Conservation (phyloP, 2,888 invertebrate genomes). For the Oscheius sp. region DNA sequence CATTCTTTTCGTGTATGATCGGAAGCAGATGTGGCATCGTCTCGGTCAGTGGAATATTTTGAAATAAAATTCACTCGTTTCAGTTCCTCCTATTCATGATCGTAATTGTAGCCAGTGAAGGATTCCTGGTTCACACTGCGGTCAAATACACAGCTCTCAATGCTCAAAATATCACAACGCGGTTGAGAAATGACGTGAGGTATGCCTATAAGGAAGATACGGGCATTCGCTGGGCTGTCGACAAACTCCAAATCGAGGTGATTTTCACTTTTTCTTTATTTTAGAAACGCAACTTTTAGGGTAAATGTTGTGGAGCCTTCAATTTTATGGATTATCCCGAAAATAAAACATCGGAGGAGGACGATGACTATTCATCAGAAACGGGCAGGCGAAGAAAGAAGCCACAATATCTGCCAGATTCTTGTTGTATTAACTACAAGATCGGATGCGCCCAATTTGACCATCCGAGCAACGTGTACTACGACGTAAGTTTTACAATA, state of each 20-base stretch:
- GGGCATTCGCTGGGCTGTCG: slow-evolving; percentile 18
- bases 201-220: background rate
- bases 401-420: slow-evolving; percentile 52
- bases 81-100: background rate
- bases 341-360: slow-evolving; percentile 32
- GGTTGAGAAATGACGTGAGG: slow-evolving; percentile 5
- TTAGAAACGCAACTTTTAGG: slow-evolving; percentile 21
- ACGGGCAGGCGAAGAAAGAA: slow-evolving; percentile 18
- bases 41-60: background rate
- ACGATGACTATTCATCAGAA: slow-evolving; percentile 30
- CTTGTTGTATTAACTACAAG: slow-evolving; percentile 45
- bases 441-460: slow-evolving; percentile 48
- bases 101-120: slow-evolving; percentile 1
- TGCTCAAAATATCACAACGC: background rate
- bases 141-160: slow-evolving; percentile 8
- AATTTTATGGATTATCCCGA: slow-evolving; percentile 48
- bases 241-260: slow-evolving; percentile 30
- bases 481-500: slow-evolving; percentile 35
- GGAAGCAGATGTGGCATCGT: slow-evolving; percentile 7
- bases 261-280: background rate
- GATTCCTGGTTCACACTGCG: slow-evolving; percentile 8
- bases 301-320: slow-evolving; percentile 50
- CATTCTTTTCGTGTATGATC: slow-evolving; percentile 35
- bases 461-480: slow-evolving; percentile 52
- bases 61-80: background rate